Evolutionary conservation across 2,888 invertebrate species (phyloP).

Genomic region (Bellardia bayeri): DNA sequence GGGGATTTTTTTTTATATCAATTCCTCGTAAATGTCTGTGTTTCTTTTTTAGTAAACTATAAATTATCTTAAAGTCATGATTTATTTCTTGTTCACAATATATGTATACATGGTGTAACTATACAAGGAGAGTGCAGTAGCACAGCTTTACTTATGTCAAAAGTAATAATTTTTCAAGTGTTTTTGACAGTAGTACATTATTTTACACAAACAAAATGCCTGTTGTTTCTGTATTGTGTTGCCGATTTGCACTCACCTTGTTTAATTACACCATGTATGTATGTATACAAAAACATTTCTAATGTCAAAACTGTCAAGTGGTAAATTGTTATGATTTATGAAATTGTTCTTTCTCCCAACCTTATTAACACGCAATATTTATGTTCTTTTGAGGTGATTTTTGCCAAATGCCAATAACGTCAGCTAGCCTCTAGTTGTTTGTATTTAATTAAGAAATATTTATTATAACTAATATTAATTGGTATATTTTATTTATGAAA

Average conservation of each 20-base stretch:
- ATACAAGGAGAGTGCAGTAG: no score
- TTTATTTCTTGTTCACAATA: neutral
- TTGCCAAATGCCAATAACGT: neutral
- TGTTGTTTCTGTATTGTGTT: no score
- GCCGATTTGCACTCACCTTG: no score
- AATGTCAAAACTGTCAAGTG: slow-evolving; percentile 1
- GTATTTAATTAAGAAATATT: neutral
- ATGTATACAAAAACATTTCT: neutral
- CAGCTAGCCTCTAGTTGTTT: neutral
- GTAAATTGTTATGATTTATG: neutral
- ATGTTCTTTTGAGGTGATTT: slow-evolving; percentile 13
- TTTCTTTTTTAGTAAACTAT: neutral
- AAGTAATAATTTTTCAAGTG: no score
- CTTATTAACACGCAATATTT: slow-evolving; percentile 8
- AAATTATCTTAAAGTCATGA: neutral
- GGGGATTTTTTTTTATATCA: slow-evolving; percentile 18
- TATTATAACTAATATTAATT: neutral
- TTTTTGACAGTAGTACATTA: no score
- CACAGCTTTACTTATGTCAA: no score
- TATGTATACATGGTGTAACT: no score
- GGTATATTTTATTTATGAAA: neutral
- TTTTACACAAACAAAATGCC: no score
- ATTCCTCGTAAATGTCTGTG: neutral
- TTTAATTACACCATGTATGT: no score
- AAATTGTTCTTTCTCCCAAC: neutral